Evolutionary conservation across 2,113 vertebrate species (phyloP), one percentile per base, ranked within the genome.

Genomic region (Mesitornis unicolor): DNA sequence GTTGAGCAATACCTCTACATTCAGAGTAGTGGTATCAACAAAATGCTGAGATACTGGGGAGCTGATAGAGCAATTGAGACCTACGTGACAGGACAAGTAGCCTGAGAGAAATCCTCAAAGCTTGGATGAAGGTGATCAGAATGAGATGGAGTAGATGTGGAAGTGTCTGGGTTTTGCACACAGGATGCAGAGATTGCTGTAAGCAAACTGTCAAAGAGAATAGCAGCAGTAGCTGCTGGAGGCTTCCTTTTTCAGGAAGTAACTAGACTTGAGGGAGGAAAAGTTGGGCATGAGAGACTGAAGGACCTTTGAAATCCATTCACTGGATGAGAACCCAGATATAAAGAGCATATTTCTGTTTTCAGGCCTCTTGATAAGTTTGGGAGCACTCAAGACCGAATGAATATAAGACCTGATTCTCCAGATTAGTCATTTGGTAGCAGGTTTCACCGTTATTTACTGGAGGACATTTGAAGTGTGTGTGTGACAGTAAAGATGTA

Each of bases 121-220:
- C 33, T 77, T 47, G 38, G 18, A 11, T 29, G 70, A 19, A 45
- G 19, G 7, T 57, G 36, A 28, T 60, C 1, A 5, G 47, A 56
- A 70, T 11, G 51, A 84, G 31, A 4, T 31, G 45, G 19, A 31
- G 5, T 16, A 86, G 64, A 9, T 53, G 11, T n/a, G 19, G 15
- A 71, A 36, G 12, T 51, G 7, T 25, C 43, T 64, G 53, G n/a
- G 19, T 70, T 80, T 48, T 64, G 31, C 50, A 12, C 3, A 5
- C 0, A 5, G 22, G 35, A 26, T 67, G 7, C 56, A 71, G 57
- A 60, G 29, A n/a, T 81, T 0, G 1, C 50, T 42, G 9, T 54
- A 17, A 51, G 13, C 1, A 0, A 48, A 3, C 15, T 35, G 20
- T 38, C 31, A 56, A 26, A 61, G 26, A 14, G 31, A 70, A 10